Conservation (phyloP, 2,113 vertebrate species). For the Meleagris gallopavo region DNA sequence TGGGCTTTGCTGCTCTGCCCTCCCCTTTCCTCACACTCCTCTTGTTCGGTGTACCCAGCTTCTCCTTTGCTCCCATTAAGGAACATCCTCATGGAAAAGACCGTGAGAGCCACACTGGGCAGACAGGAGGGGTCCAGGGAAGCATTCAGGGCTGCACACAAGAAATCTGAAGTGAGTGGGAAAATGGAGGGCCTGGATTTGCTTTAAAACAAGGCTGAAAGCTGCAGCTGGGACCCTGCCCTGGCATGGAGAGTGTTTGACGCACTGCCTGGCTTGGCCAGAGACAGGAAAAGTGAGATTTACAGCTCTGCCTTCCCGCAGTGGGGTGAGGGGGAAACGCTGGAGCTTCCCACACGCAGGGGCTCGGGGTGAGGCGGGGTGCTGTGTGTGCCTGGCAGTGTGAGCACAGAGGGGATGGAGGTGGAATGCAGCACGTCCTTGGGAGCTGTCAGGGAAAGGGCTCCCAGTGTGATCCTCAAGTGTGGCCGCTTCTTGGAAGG, state of each 20-base stretch:
- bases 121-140: not conserved
- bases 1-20: not conserved
- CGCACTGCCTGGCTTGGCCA: not conserved
- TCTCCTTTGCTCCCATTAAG: not conserved
- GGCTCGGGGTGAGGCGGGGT: not conserved
- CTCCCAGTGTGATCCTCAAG: too few species aligned
- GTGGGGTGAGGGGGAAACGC: not conserved
- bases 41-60: not conserved
- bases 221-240: not conserved
- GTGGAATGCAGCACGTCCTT: fast-evolving
- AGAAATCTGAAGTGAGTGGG: not conserved
- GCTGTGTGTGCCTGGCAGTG: too few species aligned
- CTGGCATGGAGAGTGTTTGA: not conserved
- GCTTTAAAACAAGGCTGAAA: not conserved
- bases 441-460: not conserved
- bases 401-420: fast-evolving
- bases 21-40: fast-evolving
- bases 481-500: not conserved
- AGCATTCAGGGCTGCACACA: not conserved
- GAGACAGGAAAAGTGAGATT: not conserved
- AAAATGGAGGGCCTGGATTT: not conserved
- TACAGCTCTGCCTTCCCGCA: not conserved
- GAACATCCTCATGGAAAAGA: not conserved
- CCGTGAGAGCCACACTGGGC: not conserved
- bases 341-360: not conserved